These are phyloP conservation scores for Butastur rufipennis DNA, from an alignment of 2,113 vertebrate species.

Conservation along the genomic window DNA sequence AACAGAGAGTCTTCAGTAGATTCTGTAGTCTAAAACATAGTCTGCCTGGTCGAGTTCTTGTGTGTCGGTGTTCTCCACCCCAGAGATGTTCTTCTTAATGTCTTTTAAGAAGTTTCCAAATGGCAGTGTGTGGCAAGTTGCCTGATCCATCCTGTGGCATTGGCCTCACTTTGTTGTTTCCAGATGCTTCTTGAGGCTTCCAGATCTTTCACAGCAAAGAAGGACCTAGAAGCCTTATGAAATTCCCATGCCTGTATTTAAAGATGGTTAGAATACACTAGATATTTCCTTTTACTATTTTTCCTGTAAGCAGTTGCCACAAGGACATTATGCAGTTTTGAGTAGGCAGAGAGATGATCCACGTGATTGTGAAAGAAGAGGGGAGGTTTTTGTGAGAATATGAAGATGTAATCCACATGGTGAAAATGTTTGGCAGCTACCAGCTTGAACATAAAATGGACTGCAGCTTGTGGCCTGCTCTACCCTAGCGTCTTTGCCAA, in stretches of 20 bases:
- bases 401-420: conserved; percentile 13
- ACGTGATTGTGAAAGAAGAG: neutral
- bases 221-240: neutral
- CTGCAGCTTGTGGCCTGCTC: neutral
- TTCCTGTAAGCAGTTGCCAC: conserved; percentile 27
- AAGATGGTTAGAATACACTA: neutral
- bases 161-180: neutral
- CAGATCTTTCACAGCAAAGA: neutral
- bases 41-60: neutral
- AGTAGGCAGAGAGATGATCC: neutral
- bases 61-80: neutral
- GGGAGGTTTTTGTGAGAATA: neutral
- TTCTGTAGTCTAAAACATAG: neutral
- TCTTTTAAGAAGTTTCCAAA: neutral
- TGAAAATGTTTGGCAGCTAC: neutral
- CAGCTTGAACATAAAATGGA: neutral
- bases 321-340: conserved; percentile 25
- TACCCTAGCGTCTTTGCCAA: neutral
- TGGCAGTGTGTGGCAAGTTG: neutral
- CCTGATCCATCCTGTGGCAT: neutral
- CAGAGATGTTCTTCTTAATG: neutral
- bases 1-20: neutral
- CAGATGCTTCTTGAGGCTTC: neutral
- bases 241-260: neutral
- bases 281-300: neutral